Evolutionary conservation across 2,797 vertebrate genomes (phyloP).

Genomic region (Glyptemys insculpta): DNA sequence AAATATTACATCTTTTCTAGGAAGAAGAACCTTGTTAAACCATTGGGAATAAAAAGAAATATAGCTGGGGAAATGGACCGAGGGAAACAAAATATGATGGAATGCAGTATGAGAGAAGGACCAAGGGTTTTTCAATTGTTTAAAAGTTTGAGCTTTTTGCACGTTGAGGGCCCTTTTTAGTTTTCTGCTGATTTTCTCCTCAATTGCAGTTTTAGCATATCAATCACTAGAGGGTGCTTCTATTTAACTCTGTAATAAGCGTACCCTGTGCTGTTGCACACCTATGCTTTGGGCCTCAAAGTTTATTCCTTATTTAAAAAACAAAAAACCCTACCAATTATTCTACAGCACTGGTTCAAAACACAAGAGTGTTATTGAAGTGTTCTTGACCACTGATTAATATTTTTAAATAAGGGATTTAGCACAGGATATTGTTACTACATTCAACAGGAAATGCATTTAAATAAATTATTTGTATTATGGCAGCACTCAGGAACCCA

Average conservation of each 20-base stretch:
- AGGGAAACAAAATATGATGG: neutral
- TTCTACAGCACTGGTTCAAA: neutral
- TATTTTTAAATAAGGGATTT: neutral
- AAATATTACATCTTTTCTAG: neutral
- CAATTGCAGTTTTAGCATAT: neutral
- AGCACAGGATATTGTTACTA: neutral
- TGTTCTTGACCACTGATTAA: neutral
- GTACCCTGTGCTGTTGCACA: neutral
- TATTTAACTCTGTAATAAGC: neutral
- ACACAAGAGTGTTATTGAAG: neutral
- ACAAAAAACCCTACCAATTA: neutral
- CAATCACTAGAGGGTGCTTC: neutral
- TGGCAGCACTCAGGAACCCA: neutral
- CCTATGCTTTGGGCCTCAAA: neutral
- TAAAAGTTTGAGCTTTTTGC: neutral
- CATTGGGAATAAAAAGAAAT: neutral
- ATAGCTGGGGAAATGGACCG: neutral
- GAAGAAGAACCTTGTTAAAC: neutral
- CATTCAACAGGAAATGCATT: neutral
- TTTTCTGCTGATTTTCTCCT: conserved; percentile 1
- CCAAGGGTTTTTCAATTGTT: neutral
- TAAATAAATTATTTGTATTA: neutral
- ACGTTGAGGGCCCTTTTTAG: neutral
- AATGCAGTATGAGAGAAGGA: conserved; percentile 4
- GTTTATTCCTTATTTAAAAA: neutral